Evolutionary conservation across 2,113 vertebrate genomes (phyloP).

Genomic region (Odontesthes bonariensis): DNA sequence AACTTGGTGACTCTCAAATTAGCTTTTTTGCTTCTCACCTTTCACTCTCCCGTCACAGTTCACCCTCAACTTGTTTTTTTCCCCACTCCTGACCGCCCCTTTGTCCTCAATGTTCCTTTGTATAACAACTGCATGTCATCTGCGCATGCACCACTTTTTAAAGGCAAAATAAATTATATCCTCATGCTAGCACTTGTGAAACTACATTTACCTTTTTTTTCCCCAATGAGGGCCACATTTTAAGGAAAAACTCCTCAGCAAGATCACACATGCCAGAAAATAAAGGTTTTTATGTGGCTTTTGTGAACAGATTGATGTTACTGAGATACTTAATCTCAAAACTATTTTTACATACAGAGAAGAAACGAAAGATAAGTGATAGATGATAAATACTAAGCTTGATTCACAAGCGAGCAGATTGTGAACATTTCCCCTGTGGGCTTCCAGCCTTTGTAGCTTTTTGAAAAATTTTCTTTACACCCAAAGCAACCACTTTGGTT

Average conservation of each 20-base stretch:
- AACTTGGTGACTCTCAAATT: background rate
- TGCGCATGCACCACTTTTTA: background rate
- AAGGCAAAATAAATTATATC: background rate
- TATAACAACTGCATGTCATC: background rate
- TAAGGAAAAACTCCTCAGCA: constrained; percentile 4
- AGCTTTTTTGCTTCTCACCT: no score
- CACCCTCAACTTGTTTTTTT: background rate
- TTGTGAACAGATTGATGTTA: background rate
- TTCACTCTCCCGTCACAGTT: background rate
- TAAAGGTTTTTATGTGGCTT: background rate
- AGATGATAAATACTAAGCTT: constrained; percentile 16
- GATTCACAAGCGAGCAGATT: constrained; percentile 5
- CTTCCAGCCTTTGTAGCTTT: constrained; percentile 30
- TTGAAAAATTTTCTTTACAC: constrained; percentile 11
- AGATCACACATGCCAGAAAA: background rate
- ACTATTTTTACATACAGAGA: background rate
- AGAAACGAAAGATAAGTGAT: constrained; percentile 2
- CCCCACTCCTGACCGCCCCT: background rate
- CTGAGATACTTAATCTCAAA: background rate
- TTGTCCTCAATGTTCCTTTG: background rate
- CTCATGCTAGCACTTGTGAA: constrained; percentile 3
- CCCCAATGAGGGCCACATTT: background rate
- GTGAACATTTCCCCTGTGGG: background rate
- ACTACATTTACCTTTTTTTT: constrained; percentile 10
- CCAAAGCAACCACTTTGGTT: background rate